Evolutionary conservation across 64 coral and sea anemone species (phyloP).

Genomic region (Dendrophyllia cribrosa): DNA sequence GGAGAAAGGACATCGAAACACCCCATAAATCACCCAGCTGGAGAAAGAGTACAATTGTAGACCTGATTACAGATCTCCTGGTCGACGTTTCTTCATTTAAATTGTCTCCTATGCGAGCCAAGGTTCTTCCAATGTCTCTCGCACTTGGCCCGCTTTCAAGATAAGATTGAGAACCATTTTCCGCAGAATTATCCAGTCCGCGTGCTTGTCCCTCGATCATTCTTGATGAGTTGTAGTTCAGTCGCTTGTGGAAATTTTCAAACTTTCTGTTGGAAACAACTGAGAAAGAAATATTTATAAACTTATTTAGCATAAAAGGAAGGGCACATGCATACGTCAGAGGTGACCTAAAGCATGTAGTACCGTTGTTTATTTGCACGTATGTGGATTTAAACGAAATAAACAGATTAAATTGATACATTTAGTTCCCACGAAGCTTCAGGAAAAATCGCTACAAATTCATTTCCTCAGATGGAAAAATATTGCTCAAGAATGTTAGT

Average conservation of each 20-base stretch:
- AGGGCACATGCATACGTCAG: background rate
- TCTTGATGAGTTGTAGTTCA: background rate
- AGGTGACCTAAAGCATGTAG: background rate
- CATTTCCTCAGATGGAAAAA: background rate
- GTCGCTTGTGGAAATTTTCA: background rate
- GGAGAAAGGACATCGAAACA: conserved; percentile 10
- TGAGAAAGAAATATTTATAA: background rate
- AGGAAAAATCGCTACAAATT: background rate
- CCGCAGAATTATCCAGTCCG: background rate
- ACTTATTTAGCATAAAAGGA: background rate
- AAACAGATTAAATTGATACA: conserved; percentile 10
- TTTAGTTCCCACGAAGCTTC: background rate
- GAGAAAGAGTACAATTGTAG: background rate
- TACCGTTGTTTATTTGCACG: background rate
- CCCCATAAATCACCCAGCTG: background rate
- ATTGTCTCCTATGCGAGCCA: conserved; percentile 41
- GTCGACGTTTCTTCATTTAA: conserved; percentile 7
- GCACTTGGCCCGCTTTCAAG: too few relatives aligned
- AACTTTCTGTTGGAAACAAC: background rate
- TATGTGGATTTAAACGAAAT: background rate
- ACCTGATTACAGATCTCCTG: background rate
- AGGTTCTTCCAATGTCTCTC: conserved; percentile 15
- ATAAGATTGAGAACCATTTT: background rate
- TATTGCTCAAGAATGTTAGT: background rate
- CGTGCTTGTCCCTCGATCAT: background rate